Percentiles rank a stretch among this genome's conserved stretches.
Evolutionary conservation across 2,797 vertebrate genomes (phyloP).

Genomic region (Neopelma chrysocephalum): DNA sequence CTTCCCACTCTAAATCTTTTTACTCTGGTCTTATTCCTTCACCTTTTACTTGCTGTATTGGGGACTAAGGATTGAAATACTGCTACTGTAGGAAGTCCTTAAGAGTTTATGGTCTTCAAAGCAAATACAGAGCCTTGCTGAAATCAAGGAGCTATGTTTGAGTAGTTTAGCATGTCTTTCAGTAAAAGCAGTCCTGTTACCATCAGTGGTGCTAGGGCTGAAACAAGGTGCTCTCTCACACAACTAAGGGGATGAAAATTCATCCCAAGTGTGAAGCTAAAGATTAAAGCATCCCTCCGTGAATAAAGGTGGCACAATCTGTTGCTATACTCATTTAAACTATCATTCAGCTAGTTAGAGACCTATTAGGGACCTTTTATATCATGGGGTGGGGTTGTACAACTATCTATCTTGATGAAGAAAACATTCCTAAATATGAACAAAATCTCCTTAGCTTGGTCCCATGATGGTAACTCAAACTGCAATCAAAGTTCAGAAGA

Average conservation of each 20-base stretch:
- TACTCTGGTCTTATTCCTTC: slow-evolving; percentile 35
- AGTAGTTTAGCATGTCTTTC: not conserved
- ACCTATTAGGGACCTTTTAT: not conserved
- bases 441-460: not conserved
- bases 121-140: not conserved
- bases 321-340: not conserved
- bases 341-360: not conserved
- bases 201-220: not conserved
- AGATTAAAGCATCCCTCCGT: not conserved
- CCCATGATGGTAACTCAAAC: not conserved
- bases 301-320: not conserved
- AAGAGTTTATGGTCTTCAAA: not conserved
- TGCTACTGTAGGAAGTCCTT: slow-evolving; percentile 58
- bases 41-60: not conserved
- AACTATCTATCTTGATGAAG: not conserved
- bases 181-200: not conserved
- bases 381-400: not conserved
- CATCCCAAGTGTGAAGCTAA: not conserved
- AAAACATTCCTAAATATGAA: not conserved
- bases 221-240: slow-evolving; percentile 4
- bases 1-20: slow-evolving; percentile 42
- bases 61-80: slow-evolving; percentile 69
- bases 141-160: not conserved
- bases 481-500: not conserved
- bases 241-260: not conserved